Base-by-base conservation (phyloP, 2,797 vertebrate species). In the Streptopelia turtur region DNA sequence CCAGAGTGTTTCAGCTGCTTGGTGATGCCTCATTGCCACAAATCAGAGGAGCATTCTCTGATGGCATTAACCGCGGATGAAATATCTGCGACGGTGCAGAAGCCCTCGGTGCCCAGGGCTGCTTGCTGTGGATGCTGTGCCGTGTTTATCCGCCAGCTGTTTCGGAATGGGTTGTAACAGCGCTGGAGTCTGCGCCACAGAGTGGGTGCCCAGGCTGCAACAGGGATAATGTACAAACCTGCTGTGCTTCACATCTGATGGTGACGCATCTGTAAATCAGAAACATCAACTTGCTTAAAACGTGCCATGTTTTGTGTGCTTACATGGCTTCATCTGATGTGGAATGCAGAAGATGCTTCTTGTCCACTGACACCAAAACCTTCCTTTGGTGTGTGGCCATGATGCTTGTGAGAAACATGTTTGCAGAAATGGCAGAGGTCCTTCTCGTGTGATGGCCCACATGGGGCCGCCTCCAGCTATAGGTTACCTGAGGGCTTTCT, bases 91-190 rank as follows among this genome's bases (percentile, higher is more conserved):
- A n/a, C 2, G 8, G 57, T 57, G n/a, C 1, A 1, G 47, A 64
- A 81, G n/a, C 53, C 27, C 39, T 84, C 35, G 23, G 89, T 25
- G 28, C 82, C 33, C 14, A 15, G 65, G 41, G 76, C 77, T 28
- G 30, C 33, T 5, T 0, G 2, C 45, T 85, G 81, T 6, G 2
- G 57, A 31, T 41, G 41, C 47, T 60, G 24, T 1, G 0, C 74
- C 64, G 9, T 76, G 41, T 78, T 95, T 92, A 59, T 82, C 35
- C 37, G 84, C 37, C 61, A 89, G 78, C 81, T 96, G 74, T 63
- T 94, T 90, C 37, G 43, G 66, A 96, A 95, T 79, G 81, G 30
- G 41, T 83, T 1, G 2, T 39, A 25, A 83, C 64, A 53, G 83
- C 0, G 0, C 86, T 75, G 75, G 76, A n/a, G 49, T 72, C 55